Evolutionary conservation across 2,113 vertebrate species (phyloP).

Genomic region (Canis aureus): DNA sequence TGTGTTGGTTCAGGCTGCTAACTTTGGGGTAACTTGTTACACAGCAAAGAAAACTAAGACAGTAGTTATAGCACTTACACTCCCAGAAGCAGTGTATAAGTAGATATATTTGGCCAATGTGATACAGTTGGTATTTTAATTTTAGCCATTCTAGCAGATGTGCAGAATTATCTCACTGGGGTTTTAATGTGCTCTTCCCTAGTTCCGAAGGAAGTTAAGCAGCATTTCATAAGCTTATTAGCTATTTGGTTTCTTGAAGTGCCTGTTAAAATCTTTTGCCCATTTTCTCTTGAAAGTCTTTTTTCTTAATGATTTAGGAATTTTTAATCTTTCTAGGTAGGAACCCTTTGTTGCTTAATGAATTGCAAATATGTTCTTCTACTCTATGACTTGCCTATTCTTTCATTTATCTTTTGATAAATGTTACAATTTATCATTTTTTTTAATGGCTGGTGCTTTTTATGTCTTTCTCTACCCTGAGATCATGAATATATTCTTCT

Average conservation of each 20-base stretch:
- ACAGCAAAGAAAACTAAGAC: neutral
- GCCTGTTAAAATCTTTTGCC: neutral
- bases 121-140: neutral
- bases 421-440: neutral
- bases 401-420: neutral
- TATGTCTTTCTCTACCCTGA: neutral
- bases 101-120: neutral
- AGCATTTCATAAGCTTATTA: neutral
- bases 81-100: neutral
- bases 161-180: neutral
- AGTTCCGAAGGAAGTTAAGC: neutral
- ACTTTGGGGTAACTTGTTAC: neutral
- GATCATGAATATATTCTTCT: neutral
- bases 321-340: neutral
- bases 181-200: neutral
- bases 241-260: neutral
- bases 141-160: neutral
- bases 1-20: neutral
- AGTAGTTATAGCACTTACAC: neutral
- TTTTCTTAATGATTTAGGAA: neutral
- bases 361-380: neutral
- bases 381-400: neutral
- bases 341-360: neutral
- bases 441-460: neutral
- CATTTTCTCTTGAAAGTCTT: neutral